phyloP scores from a whole-genome alignment of 2,113 vertebrate species.

The Nipponia nippon region DNA sequence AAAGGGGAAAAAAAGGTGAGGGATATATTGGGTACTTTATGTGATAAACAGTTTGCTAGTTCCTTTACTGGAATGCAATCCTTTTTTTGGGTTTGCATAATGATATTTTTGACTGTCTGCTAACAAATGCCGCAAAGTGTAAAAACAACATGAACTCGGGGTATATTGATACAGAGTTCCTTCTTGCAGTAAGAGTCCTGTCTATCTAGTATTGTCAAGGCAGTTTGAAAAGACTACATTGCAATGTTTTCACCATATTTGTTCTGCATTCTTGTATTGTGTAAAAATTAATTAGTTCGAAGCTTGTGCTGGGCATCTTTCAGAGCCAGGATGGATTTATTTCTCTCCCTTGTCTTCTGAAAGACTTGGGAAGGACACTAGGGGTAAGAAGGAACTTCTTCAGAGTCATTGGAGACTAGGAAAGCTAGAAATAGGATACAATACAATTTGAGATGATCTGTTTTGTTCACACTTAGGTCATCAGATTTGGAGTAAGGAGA shows the following conservation, averaged over 20 bases:
- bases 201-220: not conserved
- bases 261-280: not conserved
- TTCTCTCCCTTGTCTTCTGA: not conserved
- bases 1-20: not conserved
- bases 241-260: not conserved
- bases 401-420: not conserved
- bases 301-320: not conserved
- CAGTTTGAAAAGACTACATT: not conserved
- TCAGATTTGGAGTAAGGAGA: not conserved
- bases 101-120: not conserved
- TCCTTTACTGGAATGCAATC: not conserved
- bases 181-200: not conserved
- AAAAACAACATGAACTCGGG: accelerated
- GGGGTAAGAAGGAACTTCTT: not conserved
- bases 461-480: not conserved
- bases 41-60: not conserved
- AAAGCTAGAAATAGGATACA: not conserved
- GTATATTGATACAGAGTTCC: not conserved
- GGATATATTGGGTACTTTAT: not conserved
- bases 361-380: not conserved
- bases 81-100: not conserved
- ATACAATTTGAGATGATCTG: not conserved
- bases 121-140: not conserved
- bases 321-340: not conserved
- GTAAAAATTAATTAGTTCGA: not conserved